Evolutionary conservation across 2,888 invertebrate species (phyloP), one percentile per base, ranked within the genome.

Genomic region (Helleia helle): DNA sequence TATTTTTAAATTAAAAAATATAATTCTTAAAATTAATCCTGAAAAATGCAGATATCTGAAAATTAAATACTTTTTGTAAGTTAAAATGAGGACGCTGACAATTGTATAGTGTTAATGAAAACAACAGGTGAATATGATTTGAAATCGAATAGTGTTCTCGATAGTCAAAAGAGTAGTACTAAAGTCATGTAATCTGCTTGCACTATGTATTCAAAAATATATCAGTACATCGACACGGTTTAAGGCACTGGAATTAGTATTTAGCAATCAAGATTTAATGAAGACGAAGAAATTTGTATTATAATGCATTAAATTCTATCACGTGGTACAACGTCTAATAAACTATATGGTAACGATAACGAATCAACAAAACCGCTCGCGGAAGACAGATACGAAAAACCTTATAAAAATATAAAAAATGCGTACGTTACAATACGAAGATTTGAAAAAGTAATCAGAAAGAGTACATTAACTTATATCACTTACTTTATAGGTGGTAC

Each of bases 191-290:
- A 12, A 22, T 36, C 8, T 18, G 36, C 34, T 11, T 11, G 40
- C 28, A 38, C 30, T 44, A 8, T 22, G 22, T 8, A n/a, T n/a
- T n/a, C n/a, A n/a, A n/a, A n/a, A n/a, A n/a, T n/a, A 22, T 5
- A 22, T 22, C 22, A 22, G 8, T 22, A n/a, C n/a, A 41, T 29
- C 54, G 52, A 46, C 48, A 54, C 52, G 43, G 27, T 12, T 46
- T 66, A 70, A 70, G 69, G 70, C 70, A 70, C 70, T 69, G 59
- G 50, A 55, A 48, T 50, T 54, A 51, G 56, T 57, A 52, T 54
- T 37, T 37, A 27, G 27, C 27, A 37, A 37, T 37, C 11, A 37
- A 11, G 14, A 37, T 37, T 9, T 37, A 26, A 38, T 9, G 27
- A 22, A 13, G 6, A 18, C 22, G 25, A 9, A 37, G 14, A 27